phyloP scores from a whole-genome alignment of 2,888 invertebrate species.

The Volucella bombylans region DNA sequence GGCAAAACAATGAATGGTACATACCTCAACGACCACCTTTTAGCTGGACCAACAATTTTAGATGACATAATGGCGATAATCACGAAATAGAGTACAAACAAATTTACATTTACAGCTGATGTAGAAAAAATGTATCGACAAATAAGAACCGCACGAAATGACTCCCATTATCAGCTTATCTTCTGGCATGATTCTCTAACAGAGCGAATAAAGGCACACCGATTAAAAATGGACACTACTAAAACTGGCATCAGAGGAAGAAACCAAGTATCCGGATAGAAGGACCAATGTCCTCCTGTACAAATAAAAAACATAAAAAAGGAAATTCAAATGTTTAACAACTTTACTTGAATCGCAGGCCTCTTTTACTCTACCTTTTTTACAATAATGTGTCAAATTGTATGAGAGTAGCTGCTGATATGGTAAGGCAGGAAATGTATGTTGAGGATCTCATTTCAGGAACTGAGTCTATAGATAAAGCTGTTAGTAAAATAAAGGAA shows the following conservation, averaged over 20 bases:
- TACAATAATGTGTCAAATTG: too few species aligned
- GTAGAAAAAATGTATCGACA: slow-evolving; percentile 3
- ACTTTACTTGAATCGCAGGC: too few species aligned
- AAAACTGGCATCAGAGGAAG: neutral
- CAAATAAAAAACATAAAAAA: too few species aligned
- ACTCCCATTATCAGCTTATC: neutral
- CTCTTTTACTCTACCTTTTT: too few species aligned
- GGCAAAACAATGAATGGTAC: slow-evolving; percentile 4
- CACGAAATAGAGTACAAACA: neutral
- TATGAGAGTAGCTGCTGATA: neutral
- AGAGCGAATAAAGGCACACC: neutral
- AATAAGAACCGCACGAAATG: neutral
- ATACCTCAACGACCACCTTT: neutral
- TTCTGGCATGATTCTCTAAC: neutral
- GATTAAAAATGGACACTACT: too few species aligned
- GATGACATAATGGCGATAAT: neutral
- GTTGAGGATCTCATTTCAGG: neutral
- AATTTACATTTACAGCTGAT: neutral
- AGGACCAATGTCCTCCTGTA: too few species aligned
- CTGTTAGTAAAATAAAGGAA: neutral
- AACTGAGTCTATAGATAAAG: neutral
- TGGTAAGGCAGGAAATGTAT: neutral
- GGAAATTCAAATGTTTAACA: too few species aligned
- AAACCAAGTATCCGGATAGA: neutral
- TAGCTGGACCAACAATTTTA: neutral